Percentiles rank a stretch among this genome's conserved stretches.
These are phyloP conservation scores for Fregetta grallaria DNA, from an alignment of 2,113 vertebrate species.

Conservation along the genomic window DNA sequence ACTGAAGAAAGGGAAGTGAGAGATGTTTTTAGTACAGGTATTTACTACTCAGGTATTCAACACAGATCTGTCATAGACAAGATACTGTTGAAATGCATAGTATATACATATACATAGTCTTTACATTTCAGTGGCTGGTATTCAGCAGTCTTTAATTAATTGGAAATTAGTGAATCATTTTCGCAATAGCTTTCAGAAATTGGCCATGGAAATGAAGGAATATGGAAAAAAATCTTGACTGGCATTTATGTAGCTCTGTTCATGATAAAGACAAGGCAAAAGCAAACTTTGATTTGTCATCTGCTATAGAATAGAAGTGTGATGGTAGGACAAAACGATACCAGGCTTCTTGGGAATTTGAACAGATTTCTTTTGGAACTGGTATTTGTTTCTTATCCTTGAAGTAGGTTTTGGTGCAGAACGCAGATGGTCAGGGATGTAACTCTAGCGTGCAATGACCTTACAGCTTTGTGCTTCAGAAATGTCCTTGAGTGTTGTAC, in stretches of 20 bases:
- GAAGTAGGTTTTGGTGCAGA: neutral
- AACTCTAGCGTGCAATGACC: accelerated
- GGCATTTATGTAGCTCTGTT: neutral
- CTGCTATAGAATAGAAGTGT: neutral
- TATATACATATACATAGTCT: neutral
- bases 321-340: neutral
- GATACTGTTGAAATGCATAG: neutral
- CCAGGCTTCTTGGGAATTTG: neutral
- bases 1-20: neutral
- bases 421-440: neutral
- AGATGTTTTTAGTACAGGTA: neutral
- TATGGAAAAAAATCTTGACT: neutral
- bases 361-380: neutral
- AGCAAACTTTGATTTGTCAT: neutral
- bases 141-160: neutral
- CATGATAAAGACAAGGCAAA: neutral
- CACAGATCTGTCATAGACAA: neutral
- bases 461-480: neutral
- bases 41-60: neutral
- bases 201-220: neutral
- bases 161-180: neutral
- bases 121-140: neutral
- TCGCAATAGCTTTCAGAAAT: neutral
- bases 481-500: neutral
- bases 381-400: neutral